These are phyloP conservation scores for Theristus sp. DNA, from an alignment of 2,888 invertebrate genomes.

Conservation along the genomic window DNA sequence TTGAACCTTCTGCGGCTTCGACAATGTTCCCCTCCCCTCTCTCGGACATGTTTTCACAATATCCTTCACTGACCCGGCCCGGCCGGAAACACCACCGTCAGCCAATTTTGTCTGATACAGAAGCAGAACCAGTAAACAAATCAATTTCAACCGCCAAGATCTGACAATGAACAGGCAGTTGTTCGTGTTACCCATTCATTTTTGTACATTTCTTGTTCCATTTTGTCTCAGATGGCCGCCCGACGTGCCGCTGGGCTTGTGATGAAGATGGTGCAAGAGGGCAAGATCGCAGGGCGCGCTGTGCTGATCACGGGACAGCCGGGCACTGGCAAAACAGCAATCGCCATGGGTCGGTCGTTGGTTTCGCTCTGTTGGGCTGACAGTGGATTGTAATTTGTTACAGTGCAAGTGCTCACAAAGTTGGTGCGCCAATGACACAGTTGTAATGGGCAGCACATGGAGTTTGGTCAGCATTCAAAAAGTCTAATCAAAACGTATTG, in stretches of 20 bases:
- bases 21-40: neutral
- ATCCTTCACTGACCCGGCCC: neutral
- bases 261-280: constrained; percentile 92
- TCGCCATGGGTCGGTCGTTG: constrained; percentile 61
- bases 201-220: constrained; percentile 28
- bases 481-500: no score
- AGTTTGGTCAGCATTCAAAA: no score
- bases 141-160: neutral
- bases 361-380: no score
- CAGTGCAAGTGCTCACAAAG: no score
- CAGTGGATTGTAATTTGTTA: no score
- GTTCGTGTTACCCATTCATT: neutral
- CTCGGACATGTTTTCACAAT: neutral
- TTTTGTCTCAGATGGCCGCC: constrained; percentile 47
- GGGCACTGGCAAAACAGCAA: constrained; percentile 69
- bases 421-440: no score
- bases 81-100: neutral
- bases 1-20: no score
- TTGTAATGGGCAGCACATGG: no score
- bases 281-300: constrained; percentile 87
- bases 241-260: constrained; percentile 84
- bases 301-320: constrained; percentile 44
- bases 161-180: neutral
- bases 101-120: neutral
- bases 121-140: neutral